Evolutionary conservation across 2,113 vertebrate species (phyloP), one percentile per base, ranked within the genome.

Genomic region (Archocentrus centrarchus): DNA sequence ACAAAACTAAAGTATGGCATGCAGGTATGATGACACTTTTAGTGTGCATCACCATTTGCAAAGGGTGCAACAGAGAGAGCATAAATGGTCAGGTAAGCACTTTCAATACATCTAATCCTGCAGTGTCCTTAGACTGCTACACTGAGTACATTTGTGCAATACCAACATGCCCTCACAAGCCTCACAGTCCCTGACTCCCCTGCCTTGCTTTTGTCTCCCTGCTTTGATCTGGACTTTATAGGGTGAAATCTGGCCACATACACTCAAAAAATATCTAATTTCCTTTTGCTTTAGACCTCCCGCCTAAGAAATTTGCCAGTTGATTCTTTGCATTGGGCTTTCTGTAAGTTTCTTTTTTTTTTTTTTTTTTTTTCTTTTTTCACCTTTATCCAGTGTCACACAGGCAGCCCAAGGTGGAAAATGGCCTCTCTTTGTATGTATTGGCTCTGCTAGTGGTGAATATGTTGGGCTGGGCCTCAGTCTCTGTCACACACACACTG

Each of bases 341-440:
- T 35, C 63, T 55, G 61, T 44, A 39, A 35, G 3, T 9, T 75
- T 89, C 81, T 86, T 60, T 2, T 27, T 27, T 27, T 35, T 9
- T 75, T 89, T 83, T 86, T 60, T 60, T 2, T 27, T 27, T 27
- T 35, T 9, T 75, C 88, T 83, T 86, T 60, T 64, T 83, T 87
- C 64, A 73, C 18, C 39, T 53, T 68, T 68, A 82, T 64, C 68
- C 68, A 59, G 35, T 73, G 80, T 85, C 66, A 77, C 47, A 77
- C 53, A 66, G 77, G 75, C 75, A 85, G 77, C 79, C 79, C 14
- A 4, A 55, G 60, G 81, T 53, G 41, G 75, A 86, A 89, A 93
- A 88, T 86, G 84, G 79, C 80, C 30, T 85, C 55, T n/a, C 59
- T 66, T 87, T 89, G 73, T 86, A 70, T 88, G 53, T 82, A 30